Evolutionary conservation across 2,113 vertebrate species (phyloP), one percentile per base, ranked within the genome.

Genomic region (Chitala chitala): DNA sequence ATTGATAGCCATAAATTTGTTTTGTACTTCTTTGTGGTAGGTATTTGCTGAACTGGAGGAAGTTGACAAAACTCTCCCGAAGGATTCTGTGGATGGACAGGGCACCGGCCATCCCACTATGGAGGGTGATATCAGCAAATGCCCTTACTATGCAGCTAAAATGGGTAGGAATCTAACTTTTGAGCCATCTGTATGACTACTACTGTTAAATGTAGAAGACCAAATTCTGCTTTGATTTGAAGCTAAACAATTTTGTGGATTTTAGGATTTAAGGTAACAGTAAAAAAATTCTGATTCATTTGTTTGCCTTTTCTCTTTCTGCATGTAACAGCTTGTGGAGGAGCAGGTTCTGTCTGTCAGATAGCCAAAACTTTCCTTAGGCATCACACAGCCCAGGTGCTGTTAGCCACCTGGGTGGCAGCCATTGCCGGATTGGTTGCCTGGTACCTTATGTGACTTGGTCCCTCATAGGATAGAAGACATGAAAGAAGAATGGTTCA

Each of bases 1-100:
- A n/a, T n/a, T n/a, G n/a, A n/a, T n/a, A n/a, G n/a, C n/a, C n/a
- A n/a, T n/a, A n/a, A n/a, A n/a, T 4, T 1, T 56, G 17, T 56
- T 24, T 24, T 7, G 2, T 4, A 2, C n/a, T 12, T 51, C 26
- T 51, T 51, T 31, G 15, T 9, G 22, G 8, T 84, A 99, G 97
- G 91, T 99, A 15, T 99, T 99, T 54, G 88, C 90, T 20, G 97
- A 99, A 81, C 82, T 99, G 85, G 97, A 96, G 74, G 88, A 93
- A 84, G 83, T 91, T 0, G 92, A 94, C 10, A 89, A 89, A 81
- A 85, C 83, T 0, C 85, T 96, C 77, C 50, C 88, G 44, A 93
- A 91, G 59, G 94, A 69, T 22, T 84, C 86, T 46, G 80, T 90
- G 36, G 93, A 92, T 0, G 91, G 87, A 3, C 90, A 86, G 0